Conservation (phyloP, 2,888 invertebrate genomes). For the Ichneumon xanthorius region DNA sequence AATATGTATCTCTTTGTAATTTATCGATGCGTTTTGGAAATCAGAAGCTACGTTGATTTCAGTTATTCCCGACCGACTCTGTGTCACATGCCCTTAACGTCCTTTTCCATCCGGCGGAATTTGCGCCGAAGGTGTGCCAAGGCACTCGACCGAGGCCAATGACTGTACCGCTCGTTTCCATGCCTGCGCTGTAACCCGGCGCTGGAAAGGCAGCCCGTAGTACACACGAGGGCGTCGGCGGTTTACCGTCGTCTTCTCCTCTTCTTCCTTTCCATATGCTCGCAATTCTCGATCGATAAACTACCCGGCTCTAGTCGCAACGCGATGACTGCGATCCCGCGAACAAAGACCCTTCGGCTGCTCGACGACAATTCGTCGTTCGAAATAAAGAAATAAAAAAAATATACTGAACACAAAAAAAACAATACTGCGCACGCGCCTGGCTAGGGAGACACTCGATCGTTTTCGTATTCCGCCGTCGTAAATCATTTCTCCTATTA, state of each 20-base stretch:
- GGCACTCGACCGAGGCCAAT: not conserved
- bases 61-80: too few relatives aligned
- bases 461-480: slow-evolving; percentile 38
- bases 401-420: not conserved
- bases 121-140: not conserved
- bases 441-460: not conserved
- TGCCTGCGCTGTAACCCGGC: not conserved
- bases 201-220: not conserved
- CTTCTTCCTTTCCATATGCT: slow-evolving; percentile 29
- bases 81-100: not conserved
- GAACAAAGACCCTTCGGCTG: slow-evolving; percentile 17
- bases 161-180: not conserved
- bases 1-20: too few relatives aligned
- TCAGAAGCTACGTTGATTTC: too few relatives aligned
- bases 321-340: slow-evolving; percentile 20
- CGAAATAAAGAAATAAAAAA: not conserved
- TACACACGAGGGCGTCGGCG: slow-evolving; percentile 36
- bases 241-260: slow-evolving; percentile 26
- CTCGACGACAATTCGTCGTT: slow-evolving; percentile 9
- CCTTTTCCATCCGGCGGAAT: not conserved
- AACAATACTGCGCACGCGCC: slow-evolving; percentile 21
- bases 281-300: slow-evolving; percentile 52
- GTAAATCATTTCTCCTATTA: slow-evolving; percentile 43
- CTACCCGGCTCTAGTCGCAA: slow-evolving; percentile 8
- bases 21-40: too few relatives aligned